Percentiles rank a stretch among this genome's conserved stretches.
Conservation (phyloP, 2,113 vertebrate species). For the Gavia stellata region DNA sequence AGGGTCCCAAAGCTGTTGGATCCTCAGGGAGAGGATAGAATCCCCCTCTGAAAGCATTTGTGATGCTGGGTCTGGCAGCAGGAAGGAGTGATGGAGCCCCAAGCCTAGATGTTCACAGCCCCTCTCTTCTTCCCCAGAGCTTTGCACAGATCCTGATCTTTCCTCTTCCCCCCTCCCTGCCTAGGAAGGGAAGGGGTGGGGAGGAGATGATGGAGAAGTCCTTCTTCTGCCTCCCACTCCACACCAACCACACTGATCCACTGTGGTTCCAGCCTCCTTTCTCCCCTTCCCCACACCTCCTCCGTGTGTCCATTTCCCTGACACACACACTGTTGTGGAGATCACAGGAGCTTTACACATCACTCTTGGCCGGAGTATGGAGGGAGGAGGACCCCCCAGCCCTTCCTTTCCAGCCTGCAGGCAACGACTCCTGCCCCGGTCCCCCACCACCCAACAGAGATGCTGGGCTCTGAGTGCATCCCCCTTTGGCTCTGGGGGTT, state of each 20-base stretch:
- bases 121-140: not conserved
- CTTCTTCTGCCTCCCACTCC: not conserved
- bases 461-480: not conserved
- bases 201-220: not conserved
- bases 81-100: not conserved
- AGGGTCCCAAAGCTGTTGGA: not conserved
- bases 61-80: not conserved
- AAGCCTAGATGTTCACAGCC: not conserved
- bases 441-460: not conserved
- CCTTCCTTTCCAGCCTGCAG: not conserved
- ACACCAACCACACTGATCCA: rapidly evolving
- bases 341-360: not conserved
- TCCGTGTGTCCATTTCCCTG: not conserved
- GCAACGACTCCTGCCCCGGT: not conserved
- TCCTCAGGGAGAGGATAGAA: not conserved
- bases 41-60: rapidly evolving
- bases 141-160: not conserved
- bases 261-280: not conserved
- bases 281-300: not conserved
- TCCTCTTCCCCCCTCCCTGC: rapidly evolving
- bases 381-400: not conserved
- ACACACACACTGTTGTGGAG: too few relatives aligned
- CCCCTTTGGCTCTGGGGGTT: not conserved
- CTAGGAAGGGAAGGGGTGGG: not conserved
- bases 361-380: not conserved